Conservation (phyloP, 2,113 vertebrate species). For the Cnemophilus loriae region DNA sequence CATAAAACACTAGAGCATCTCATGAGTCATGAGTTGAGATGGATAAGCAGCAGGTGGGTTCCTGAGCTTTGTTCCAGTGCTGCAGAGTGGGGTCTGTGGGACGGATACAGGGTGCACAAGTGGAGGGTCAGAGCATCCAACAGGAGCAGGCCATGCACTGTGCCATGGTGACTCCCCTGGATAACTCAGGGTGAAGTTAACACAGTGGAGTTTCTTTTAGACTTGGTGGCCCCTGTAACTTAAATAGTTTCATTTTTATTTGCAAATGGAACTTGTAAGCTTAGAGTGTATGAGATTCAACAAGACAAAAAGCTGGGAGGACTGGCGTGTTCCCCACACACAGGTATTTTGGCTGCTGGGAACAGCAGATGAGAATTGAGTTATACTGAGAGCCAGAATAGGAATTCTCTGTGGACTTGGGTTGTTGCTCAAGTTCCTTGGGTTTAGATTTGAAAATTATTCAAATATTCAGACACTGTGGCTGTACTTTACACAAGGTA, state of each 20-base stretch:
- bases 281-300: not conserved
- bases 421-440: not conserved
- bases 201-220: not conserved
- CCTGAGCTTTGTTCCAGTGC: not conserved
- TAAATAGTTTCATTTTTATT: not conserved
- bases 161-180: not conserved
- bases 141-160: not conserved
- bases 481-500: not conserved
- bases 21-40: not conserved
- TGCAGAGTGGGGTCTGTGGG: not conserved
- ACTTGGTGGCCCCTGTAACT: not conserved
- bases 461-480: not conserved
- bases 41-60: not conserved
- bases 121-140: accelerated
- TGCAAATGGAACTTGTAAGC: not conserved
- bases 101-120: accelerated
- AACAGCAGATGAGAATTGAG: not conserved
- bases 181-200: not conserved
- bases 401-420: not conserved
- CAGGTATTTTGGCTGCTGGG: not conserved
- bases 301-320: not conserved
- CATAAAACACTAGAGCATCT: not conserved
- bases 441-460: not conserved
- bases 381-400: not conserved
- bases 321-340: not conserved